A percentile compares a stretch with the other conserved stretches of the same genome.
Evolutionary conservation across 2,797 vertebrate genomes (phyloP).

Genomic region (Crenichthys baileyi): DNA sequence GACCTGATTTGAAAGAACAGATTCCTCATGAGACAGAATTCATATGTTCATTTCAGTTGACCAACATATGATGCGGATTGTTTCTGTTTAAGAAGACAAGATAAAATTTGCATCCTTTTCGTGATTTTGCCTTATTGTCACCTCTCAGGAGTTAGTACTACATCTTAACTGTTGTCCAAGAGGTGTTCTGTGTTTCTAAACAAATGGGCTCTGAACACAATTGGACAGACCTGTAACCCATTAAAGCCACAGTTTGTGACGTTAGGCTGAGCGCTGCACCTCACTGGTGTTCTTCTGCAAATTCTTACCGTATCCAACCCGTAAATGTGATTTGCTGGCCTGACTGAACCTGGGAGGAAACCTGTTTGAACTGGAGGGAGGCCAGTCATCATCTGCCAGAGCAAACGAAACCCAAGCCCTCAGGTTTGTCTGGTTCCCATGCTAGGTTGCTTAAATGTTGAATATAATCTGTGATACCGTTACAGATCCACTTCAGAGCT

Average conservation of each 20-base stretch:
- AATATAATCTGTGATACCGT: slow-evolving; percentile 1
- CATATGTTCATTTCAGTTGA: slow-evolving; percentile 43
- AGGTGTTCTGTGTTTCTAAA: neutral
- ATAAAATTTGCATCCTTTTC: neutral
- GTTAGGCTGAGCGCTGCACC: neutral
- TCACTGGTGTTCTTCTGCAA: neutral
- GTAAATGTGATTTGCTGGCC: neutral
- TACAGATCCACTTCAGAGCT: slow-evolving; percentile 14
- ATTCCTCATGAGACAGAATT: slow-evolving; percentile 25
- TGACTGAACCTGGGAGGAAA: slow-evolving; percentile 4
- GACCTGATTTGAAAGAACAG: slow-evolving; percentile 12
- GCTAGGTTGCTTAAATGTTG: neutral
- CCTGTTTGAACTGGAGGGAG: slow-evolving; percentile 26
- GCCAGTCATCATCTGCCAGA: slow-evolving; percentile 19
- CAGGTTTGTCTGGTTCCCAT: slow-evolving; percentile 21
- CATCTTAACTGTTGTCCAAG: neutral
- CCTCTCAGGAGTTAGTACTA: neutral
- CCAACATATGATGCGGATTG: slow-evolving; percentile 15
- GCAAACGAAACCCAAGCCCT: slow-evolving; percentile 18
- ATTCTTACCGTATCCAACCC: neutral
- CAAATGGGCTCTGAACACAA: neutral
- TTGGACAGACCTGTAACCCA: neutral
- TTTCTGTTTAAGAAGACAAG: neutral
- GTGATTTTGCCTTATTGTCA: neutral
- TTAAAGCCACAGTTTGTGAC: neutral